Evolutionary conservation across 2,888 invertebrate genomes (phyloP).

Genomic region (Limnephilus auricula): DNA sequence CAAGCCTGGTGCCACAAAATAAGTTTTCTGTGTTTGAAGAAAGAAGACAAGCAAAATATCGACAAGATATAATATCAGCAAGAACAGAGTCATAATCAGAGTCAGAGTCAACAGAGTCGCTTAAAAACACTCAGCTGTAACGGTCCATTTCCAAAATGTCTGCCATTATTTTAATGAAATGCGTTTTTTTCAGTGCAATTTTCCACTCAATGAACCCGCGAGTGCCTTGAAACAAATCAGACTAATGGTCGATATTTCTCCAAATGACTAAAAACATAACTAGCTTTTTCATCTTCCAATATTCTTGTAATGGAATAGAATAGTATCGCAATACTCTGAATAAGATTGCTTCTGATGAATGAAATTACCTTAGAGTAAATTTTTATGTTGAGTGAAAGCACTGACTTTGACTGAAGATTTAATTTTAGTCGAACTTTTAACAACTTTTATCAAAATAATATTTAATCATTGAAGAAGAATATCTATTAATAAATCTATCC

Average conservation of each 20-base stretch:
- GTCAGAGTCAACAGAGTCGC: too few species aligned
- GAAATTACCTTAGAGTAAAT: too few species aligned
- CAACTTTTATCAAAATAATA: too few species aligned
- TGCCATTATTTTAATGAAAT: neutral
- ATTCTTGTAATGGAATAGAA: neutral
- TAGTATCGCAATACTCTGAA: neutral
- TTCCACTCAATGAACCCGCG: neutral
- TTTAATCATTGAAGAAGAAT: too few species aligned
- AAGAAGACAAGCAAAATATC: too few species aligned
- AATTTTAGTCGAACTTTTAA: too few species aligned
- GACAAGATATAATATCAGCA: neutral
- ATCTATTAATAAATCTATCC: too few species aligned
- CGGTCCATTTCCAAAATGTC: neutral
- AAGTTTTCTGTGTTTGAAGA: too few species aligned
- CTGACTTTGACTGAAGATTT: too few species aligned
- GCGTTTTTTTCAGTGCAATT: neutral
- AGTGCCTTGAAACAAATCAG: neutral
- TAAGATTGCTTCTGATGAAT: neutral
- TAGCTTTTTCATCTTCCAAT: neutral
- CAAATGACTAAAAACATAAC: neutral
- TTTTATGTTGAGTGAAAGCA: neutral
- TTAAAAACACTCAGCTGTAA: neutral
- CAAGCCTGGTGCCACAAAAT: too few species aligned
- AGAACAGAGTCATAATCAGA: neutral
- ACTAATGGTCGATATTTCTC: neutral